Conservation (phyloP, 2,888 invertebrate genomes). For the Hylaea fasciaria region DNA sequence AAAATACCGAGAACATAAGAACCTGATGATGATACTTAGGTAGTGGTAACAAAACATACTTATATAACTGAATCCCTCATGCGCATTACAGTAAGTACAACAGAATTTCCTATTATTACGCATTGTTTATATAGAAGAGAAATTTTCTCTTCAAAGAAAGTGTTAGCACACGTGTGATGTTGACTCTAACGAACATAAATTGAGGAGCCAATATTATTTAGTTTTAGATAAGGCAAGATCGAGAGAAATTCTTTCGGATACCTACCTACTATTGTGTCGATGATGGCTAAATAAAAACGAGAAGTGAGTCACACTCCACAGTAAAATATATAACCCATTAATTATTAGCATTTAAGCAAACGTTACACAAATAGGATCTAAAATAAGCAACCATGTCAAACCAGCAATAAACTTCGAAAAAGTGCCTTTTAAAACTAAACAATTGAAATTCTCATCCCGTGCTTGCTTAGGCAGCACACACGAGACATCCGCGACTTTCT, state of each 20-base stretch:
- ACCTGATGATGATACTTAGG: too few relatives aligned
- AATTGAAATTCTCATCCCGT: conserved; percentile 50
- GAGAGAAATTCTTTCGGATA: too few relatives aligned
- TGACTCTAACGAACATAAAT: conserved; percentile 18
- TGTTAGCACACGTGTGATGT: conserved; percentile 50
- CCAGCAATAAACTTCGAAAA: neutral
- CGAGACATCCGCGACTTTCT: conserved; percentile 49
- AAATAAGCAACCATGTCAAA: too few relatives aligned
- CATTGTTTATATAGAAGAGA: conserved; percentile 29
- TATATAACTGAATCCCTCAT: too few relatives aligned
- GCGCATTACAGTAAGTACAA: neutral
- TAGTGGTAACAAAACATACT: too few relatives aligned
- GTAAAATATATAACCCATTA: too few relatives aligned
- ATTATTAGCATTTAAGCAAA: too few relatives aligned
- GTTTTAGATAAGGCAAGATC: neutral
- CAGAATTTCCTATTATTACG: conserved; percentile 35
- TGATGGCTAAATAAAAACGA: too few relatives aligned
- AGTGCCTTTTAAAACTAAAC: conserved; percentile 28
- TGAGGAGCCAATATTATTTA: conserved; percentile 2
- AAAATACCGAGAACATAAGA: neutral
- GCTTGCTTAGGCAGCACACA: conserved; percentile 38
- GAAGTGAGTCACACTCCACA: too few relatives aligned
- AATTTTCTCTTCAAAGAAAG: conserved; percentile 50
- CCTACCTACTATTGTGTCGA: too few relatives aligned
- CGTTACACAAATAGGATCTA: too few relatives aligned